A percentile compares a stretch with the other conserved stretches of the same genome.
These are phyloP conservation scores for Arrhamphus sclerolepis DNA, from an alignment of 2,797 vertebrate species.

Conservation along the genomic window DNA sequence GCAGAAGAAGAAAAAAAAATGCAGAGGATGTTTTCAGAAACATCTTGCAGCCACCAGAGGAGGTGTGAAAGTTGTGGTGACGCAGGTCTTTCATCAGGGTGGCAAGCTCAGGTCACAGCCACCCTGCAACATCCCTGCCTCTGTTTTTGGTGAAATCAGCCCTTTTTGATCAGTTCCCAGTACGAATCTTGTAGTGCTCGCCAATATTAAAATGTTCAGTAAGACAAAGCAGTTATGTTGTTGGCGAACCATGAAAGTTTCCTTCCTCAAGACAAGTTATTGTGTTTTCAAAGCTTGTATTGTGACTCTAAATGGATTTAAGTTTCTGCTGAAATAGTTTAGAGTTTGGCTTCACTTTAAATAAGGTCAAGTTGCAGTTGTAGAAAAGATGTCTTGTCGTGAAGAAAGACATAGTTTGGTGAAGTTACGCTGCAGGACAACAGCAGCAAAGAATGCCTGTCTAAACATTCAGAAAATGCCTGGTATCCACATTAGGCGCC, in stretches of 20 bases:
- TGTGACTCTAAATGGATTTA: too few species aligned
- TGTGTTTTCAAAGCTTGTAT: too few species aligned
- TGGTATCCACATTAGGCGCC: conserved; percentile 69
- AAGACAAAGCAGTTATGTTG: too few species aligned
- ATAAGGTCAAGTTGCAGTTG: too few species aligned
- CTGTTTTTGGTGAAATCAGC: too few species aligned
- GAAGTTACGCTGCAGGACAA: conserved; percentile 34
- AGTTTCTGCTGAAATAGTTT: too few species aligned
- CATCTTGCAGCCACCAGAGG: conserved; percentile 6
- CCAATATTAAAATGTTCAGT: too few species aligned
- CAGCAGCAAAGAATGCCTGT: conserved; percentile 50
- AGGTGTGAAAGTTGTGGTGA: conserved; percentile 41
- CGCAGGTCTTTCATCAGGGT: conserved; percentile 38
- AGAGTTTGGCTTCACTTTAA: neutral
- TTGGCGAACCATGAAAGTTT: too few species aligned
- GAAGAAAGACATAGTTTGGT: conserved; percentile 13
- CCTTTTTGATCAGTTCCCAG: too few species aligned
- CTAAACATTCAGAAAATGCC: conserved; percentile 72
- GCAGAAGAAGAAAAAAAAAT: conserved; percentile 1
- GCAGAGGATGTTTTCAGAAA: conserved; percentile 1
- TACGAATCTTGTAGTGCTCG: too few species aligned
- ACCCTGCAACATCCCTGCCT: neutral
- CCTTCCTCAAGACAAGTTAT: too few species aligned
- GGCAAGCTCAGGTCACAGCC: conserved; percentile 44
- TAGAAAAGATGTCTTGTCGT: neutral